Base-by-base conservation (phyloP, 2,797 vertebrate genomes). In the Streptopelia turtur region DNA sequence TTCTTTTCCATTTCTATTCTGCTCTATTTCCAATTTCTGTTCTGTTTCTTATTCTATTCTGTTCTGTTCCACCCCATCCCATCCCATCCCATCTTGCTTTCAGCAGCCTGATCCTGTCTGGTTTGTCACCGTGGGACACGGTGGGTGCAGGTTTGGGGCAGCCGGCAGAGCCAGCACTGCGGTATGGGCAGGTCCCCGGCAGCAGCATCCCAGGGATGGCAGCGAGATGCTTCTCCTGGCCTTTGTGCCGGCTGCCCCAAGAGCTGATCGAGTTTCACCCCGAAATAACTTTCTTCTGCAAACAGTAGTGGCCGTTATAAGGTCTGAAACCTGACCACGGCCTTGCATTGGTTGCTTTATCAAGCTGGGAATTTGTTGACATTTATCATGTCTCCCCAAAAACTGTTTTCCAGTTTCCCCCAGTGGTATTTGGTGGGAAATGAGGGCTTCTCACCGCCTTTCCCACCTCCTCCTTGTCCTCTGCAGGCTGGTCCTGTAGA, bases 221-320 rank as follows among this genome's bases (percentile, higher is more conserved):
- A 64, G 81, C 0, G 4, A 56, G 82, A 33, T 31, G 4, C 63
- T 87, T 52, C 83, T 93, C 85, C 76, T 8, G 0, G 17, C 50
- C 88, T 95, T 94, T 88, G 41, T 86, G 77, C 64, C 4, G 43
- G 30, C 95, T 82, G 81, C 84, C 47, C 47, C 11, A 1, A 81
- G 91, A 65, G 57, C 77, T 1, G 75, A 72, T 97, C 86, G 13
- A 11, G 71, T 96, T 95, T 96, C 93, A 81, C 65, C 95, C 95
- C 1, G 0, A 94, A 97, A 94, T 96, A 96, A 83, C 84, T 47
- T 45, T 63, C 70, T 89, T 77, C 95, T 96, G 79, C 95, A 90
- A 85, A 96, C 69, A 90, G 52, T 77, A 63, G 71, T 65, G 55
- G 39, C 56, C 2, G 1, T 89, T 78, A 22, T 10, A 68, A 59